These are phyloP conservation scores for Petromus typicus DNA, from an alignment of 2,113 vertebrate genomes.

Conservation along the genomic window DNA sequence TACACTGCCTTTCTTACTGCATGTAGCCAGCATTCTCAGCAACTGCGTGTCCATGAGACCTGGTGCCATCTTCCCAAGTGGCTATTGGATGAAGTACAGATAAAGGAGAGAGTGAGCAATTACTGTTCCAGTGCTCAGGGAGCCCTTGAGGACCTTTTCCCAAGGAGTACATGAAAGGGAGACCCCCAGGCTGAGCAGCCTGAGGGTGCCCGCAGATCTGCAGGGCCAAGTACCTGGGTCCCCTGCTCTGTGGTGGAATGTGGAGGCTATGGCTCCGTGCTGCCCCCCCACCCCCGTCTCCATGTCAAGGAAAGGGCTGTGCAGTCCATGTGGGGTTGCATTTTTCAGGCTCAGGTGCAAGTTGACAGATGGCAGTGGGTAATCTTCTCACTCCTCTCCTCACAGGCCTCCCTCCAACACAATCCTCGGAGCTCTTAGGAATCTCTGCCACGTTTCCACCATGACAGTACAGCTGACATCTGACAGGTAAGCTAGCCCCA, in stretches of 20 bases:
- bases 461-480: conserved; percentile 42
- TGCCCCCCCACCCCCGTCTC: neutral
- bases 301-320: neutral
- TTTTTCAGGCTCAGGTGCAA: conserved; percentile 48
- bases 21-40: neutral
- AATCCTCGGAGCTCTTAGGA: conserved; percentile 56
- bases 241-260: neutral
- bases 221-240: neutral
- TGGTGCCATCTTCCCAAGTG: neutral
- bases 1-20: neutral
- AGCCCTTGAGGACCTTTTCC: neutral
- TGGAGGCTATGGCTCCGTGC: neutral
- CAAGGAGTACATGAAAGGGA: neutral
- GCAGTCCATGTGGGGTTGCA: neutral
- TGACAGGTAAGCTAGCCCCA: conserved; percentile 62
- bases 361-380: conserved; percentile 42
- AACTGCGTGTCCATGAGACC: neutral
- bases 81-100: neutral
- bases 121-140: neutral
- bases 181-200: neutral
- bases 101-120: conserved; percentile 7
- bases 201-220: neutral
- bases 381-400: conserved; percentile 67
- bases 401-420: conserved; percentile 68
- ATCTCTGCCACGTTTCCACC: conserved; percentile 51